These are phyloP conservation scores for Bombycilla garrulus DNA, from an alignment of 2,113 vertebrate species.

Conservation along the genomic window DNA sequence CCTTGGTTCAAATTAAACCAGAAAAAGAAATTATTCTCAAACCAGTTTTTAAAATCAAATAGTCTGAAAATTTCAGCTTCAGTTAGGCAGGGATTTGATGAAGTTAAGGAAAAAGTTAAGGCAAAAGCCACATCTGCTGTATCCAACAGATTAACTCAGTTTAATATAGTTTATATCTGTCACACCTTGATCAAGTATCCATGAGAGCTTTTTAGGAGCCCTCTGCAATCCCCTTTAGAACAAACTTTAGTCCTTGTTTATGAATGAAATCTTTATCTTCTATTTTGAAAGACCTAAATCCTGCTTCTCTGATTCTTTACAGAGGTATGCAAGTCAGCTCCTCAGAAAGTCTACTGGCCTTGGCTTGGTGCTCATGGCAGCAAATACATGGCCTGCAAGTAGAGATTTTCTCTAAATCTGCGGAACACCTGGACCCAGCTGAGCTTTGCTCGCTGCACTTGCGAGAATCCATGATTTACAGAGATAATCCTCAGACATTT, in stretches of 20 bases:
- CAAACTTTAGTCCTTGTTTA: not conserved
- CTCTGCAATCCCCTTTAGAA: not conserved
- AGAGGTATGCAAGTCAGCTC: fast-evolving
- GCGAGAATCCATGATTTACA: not conserved
- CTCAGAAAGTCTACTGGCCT: not conserved
- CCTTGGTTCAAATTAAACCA: not conserved
- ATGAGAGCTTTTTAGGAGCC: not conserved
- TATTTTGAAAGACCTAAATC: not conserved
- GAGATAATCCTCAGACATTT: slow-evolving; percentile 59
- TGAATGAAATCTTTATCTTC: not conserved
- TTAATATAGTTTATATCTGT: not conserved
- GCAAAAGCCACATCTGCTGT: not conserved
- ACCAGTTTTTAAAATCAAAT: not conserved
- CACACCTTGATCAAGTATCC: not conserved
- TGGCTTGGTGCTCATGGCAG: not conserved
- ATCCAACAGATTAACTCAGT: not conserved
- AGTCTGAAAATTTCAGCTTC: not conserved
- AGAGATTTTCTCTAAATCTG: not conserved
- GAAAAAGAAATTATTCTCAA: not conserved
- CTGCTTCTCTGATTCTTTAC: not conserved
- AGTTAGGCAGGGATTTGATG: not conserved
- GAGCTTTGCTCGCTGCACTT: not conserved
- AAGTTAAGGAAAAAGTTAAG: not conserved
- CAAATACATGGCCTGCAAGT: not conserved
- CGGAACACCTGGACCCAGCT: slow-evolving; percentile 20